Conservation (phyloP, 2,797 vertebrate species). For the Sciurus vulgaris region DNA sequence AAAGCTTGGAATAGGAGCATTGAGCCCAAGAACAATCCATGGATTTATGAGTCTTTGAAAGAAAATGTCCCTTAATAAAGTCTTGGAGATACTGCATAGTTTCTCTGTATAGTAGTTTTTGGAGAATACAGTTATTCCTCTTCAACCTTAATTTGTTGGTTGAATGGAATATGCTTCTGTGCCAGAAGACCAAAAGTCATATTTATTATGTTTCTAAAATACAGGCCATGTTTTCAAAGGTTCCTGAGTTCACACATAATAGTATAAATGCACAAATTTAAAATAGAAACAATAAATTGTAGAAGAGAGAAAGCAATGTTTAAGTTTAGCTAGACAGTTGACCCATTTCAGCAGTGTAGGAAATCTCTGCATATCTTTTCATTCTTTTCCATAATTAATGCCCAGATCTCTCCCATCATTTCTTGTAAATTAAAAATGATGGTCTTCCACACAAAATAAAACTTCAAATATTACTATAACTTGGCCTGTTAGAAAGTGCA, state of each 20-base stretch:
- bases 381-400: neutral
- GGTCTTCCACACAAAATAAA: neutral
- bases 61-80: neutral
- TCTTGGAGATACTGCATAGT: neutral
- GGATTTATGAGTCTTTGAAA: conserved; percentile 5
- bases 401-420: fast-evolving
- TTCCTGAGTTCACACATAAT: conserved; percentile 11
- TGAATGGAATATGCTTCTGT: neutral
- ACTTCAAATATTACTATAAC: neutral
- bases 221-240: conserved; percentile 6
- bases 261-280: conserved; percentile 18
- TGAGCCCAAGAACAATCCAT: neutral
- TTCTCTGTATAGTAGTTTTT: neutral
- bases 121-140: conserved; percentile 3
- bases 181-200: neutral
- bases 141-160: conserved; percentile 3
- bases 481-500: neutral
- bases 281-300: conserved; percentile 21
- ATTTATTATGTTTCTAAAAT: conserved; percentile 37
- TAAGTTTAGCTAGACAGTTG: neutral
- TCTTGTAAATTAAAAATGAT: neutral
- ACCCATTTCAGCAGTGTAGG: neutral
- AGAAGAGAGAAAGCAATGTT: neutral
- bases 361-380: neutral
- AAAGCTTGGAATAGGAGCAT: neutral